phyloP scores from a whole-genome alignment of 2,113 vertebrate genomes.

The Larimichthys polyactis region DNA sequence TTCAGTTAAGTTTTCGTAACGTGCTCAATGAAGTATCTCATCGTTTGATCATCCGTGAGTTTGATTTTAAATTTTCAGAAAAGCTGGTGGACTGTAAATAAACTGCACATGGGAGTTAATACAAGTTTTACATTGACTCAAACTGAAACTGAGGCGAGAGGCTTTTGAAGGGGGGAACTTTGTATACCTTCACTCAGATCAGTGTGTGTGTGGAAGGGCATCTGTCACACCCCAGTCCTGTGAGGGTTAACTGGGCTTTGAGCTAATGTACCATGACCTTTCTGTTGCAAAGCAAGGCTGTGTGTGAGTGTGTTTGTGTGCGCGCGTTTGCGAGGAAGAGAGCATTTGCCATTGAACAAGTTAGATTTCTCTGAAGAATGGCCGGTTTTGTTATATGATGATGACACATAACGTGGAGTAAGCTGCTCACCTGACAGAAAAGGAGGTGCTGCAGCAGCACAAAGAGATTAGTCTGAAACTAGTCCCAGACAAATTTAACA shows the following conservation, averaged over 20 bases:
- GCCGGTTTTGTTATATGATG: neutral
- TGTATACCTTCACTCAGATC: conserved; percentile 6
- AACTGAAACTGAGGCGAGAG: neutral
- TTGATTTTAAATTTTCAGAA: neutral
- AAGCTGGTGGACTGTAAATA: neutral
- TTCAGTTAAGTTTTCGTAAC: neutral
- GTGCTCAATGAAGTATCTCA: neutral
- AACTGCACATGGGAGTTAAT: neutral
- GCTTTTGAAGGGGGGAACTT: neutral
- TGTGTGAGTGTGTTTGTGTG: neutral
- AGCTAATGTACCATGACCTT: conserved; percentile 69
- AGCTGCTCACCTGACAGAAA: conserved; percentile 23
- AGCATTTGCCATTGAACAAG: neutral
- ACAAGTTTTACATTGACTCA: neutral
- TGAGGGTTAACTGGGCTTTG: conserved; percentile 49
- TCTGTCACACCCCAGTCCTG: conserved; percentile 22
- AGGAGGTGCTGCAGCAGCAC: neutral
- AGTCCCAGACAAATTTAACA: neutral
- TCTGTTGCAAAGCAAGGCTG: conserved; percentile 33
- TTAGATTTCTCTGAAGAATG: neutral
- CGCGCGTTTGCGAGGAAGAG: neutral
- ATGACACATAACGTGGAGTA: conserved; percentile 6
- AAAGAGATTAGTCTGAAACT: conserved; percentile 17
- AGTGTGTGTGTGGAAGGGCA: conserved; percentile 24
- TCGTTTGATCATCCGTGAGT: neutral